Evolutionary conservation across 2,113 vertebrate genomes (phyloP).

Genomic region (Megaceryle maxima): DNA sequence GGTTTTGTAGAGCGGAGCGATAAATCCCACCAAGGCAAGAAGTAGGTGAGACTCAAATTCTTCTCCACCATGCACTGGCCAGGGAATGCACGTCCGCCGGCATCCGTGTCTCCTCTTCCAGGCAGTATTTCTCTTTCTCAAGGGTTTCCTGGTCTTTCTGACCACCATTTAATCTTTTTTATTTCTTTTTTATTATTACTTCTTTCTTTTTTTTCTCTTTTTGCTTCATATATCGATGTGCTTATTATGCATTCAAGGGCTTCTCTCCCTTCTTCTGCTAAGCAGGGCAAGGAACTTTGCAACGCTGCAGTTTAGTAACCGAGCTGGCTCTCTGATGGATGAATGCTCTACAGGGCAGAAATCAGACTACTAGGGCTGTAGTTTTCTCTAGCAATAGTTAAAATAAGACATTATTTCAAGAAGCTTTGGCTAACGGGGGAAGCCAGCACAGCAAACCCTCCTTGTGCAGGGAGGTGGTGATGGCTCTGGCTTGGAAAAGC

Average conservation of each 20-base stretch:
- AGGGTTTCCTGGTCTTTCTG: background rate
- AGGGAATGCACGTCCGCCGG: fast-evolving
- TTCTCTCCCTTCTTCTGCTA: background rate
- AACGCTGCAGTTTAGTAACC: fast-evolving
- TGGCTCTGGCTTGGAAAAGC: background rate
- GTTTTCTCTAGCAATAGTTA: background rate
- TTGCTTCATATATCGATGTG: fast-evolving
- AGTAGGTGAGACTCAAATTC: background rate
- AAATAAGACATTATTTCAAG: background rate
- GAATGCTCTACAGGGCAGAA: background rate
- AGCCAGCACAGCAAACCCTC: background rate
- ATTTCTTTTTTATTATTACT: fast-evolving
- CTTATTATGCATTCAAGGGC: fast-evolving
- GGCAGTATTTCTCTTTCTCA: background rate
- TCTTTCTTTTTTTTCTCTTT: fast-evolving
- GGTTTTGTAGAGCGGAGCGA: background rate
- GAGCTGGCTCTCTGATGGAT: background rate
- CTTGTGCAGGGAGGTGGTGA: fast-evolving
- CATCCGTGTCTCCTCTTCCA: background rate
- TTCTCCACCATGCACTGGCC: background rate
- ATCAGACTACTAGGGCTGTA: background rate
- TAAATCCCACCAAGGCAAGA: background rate
- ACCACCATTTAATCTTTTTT: background rate
- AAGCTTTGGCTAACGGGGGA: background rate
- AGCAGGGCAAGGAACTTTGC: background rate